Evolutionary conservation across 2,113 vertebrate genomes (phyloP), one percentile per base, ranked within the genome.

Genomic region (Prinia subflava): DNA sequence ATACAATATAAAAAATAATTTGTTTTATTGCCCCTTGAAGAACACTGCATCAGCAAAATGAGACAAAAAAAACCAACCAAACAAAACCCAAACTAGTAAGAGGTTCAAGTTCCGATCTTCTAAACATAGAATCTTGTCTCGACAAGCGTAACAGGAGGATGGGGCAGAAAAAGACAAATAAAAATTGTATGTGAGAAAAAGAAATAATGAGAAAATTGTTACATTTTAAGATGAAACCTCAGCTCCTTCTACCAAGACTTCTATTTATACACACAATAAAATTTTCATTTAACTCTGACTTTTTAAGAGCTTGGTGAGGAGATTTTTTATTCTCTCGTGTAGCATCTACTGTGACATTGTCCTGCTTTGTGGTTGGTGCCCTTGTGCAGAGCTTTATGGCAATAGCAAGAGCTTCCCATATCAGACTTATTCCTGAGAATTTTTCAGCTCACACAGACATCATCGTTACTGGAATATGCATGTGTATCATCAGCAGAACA

Each of bases 321-420:
- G 3, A 8, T 60, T 69, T 68, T 76, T 73, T 44, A 31, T 75
- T 62, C 15, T 83, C 10, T 93, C 76, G 28, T 60, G 31, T 37
- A 52, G 2, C 15, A 37, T 25, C 27, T 63, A 28, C 24, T 55
- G 7, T 55, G 67, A 47, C 0, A 0, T 46, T 4, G 6, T 78
- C 9, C 52, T 68, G 21, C 49, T 79, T 63, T 77, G 46, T 12
- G 3, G 9, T 18, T 83, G 37, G 18, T 57, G 15, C 6, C 73
- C 59, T 63, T 83, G 11, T 49, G 37, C 6, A 21, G 0, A 1
- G 11, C 7, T 76, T 83, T 62, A 64, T 10, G 19, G 7, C 37
- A 74, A 62, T 15, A 55, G n/a, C 27, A 87, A 91, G 84, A 63
- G 6, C 18, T 55, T 83, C 23, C 23, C 2, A 15, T 64, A 71